These are phyloP conservation scores for Ophion slaviceki DNA, from an alignment of 2,888 invertebrate species.

Conservation along the genomic window DNA sequence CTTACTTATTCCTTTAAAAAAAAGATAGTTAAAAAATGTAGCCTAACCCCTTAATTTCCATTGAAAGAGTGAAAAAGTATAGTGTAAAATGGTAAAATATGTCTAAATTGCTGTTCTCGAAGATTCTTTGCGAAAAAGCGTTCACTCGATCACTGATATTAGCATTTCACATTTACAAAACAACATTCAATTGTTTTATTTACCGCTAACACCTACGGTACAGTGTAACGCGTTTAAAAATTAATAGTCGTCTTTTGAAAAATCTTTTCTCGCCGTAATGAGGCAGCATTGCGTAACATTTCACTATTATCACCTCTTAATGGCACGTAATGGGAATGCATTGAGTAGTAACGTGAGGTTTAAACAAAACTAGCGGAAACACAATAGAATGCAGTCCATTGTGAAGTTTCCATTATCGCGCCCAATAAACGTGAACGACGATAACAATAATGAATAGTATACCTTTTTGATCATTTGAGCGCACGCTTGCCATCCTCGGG, in stretches of 20 bases:
- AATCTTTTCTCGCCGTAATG: background rate
- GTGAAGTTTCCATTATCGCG: background rate
- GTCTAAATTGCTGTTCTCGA: background rate
- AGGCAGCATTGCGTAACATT: background rate
- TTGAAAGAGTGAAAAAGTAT: too few relatives aligned
- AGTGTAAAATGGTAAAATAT: too few relatives aligned
- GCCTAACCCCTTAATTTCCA: too few relatives aligned
- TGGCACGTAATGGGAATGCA: background rate
- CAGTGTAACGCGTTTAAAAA: background rate
- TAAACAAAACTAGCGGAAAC: background rate
- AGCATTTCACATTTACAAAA: too few relatives aligned
- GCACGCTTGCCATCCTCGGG: slow-evolving; percentile 93
- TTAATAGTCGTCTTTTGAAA: background rate
- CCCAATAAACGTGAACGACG: background rate
- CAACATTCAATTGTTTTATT: too few relatives aligned
- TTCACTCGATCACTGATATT: too few relatives aligned
- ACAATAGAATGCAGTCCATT: background rate
- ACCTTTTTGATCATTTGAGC: slow-evolving; percentile 92
- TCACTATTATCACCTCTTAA: background rate
- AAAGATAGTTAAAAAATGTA: too few relatives aligned
- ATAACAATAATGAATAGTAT: slow-evolving; percentile 62
- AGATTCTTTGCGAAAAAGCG: background rate
- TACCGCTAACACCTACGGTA: too few relatives aligned
- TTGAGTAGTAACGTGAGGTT: background rate
- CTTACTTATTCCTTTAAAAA: too few relatives aligned